Conservation (phyloP, 2,113 vertebrate genomes). For the Geothlypis trichas region DNA sequence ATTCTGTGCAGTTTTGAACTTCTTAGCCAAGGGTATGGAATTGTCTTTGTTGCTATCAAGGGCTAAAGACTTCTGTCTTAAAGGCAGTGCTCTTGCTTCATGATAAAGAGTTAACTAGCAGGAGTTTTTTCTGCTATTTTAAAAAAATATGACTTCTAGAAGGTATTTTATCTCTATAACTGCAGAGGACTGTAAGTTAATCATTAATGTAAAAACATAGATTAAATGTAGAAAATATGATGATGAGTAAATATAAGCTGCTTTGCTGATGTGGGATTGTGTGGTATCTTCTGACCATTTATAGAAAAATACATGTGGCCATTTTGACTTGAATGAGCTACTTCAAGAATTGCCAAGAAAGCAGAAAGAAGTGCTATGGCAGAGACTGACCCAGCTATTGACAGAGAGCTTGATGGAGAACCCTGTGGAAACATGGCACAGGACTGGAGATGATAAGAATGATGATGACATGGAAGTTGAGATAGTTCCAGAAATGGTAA, state of each 20-base stretch:
- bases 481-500: conserved; percentile 73
- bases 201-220: background rate
- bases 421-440: conserved; percentile 82
- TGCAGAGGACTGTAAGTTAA: background rate
- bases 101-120: background rate
- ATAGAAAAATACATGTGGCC: conserved; percentile 81
- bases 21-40: background rate
- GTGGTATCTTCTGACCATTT: conserved; percentile 7
- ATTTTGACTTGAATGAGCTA: conserved; percentile 86
- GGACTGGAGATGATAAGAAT: background rate
- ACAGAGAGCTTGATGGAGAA: conserved; percentile 74
- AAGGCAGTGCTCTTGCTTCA: background rate
- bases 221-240: background rate
- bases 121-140: background rate
- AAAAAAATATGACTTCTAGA: background rate
- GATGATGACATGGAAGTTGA: conserved; percentile 77
- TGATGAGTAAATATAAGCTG: background rate
- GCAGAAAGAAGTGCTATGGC: conserved; percentile 86
- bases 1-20: background rate
- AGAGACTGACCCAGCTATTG: conserved; percentile 75
- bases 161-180: background rate
- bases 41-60: background rate
- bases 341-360: conserved; percentile 86
- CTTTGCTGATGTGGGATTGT: background rate
- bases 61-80: background rate